These are phyloP conservation scores for Onychomys arenicola DNA, from an alignment of 2,797 vertebrate species.

Conservation along the genomic window DNA sequence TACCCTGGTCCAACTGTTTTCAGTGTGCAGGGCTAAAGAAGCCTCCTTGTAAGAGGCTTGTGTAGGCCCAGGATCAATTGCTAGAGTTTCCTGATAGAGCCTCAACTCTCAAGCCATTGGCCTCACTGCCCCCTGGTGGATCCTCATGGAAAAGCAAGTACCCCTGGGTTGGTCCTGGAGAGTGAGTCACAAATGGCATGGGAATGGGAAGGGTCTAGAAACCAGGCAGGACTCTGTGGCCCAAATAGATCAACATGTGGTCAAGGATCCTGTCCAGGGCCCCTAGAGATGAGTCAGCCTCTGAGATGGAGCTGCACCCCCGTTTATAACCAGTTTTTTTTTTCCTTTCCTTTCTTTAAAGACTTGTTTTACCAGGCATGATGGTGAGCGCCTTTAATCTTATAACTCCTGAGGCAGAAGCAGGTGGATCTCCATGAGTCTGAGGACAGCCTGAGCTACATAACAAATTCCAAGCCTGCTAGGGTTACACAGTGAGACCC, in stretches of 20 bases:
- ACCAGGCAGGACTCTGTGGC: not conserved
- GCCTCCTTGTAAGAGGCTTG: not conserved
- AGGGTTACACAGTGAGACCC: not conserved
- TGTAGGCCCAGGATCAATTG: not conserved
- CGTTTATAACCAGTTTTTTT: not conserved
- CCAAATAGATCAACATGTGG: not conserved
- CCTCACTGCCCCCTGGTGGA: not conserved
- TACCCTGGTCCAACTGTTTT: not conserved
- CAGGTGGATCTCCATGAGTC: not conserved
- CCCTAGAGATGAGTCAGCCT: not conserved
- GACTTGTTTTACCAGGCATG: not conserved
- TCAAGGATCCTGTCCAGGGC: not conserved
- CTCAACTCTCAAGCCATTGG: not conserved
- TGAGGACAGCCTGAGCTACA: not conserved
- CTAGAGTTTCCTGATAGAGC: not conserved
- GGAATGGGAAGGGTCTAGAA: not conserved
- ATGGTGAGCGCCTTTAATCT: not conserved
- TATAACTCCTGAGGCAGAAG: not conserved
- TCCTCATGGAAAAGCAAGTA: accelerated
- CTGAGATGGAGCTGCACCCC: not conserved
- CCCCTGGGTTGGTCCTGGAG: not conserved
- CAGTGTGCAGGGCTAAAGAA: not conserved
- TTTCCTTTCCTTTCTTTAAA: not conserved
- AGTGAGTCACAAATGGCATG: not conserved
- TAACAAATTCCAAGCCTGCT: not conserved